Percentiles rank a stretch among this genome's conserved stretches.
Evolutionary conservation across 2,888 invertebrate species (phyloP).

Genomic region (Nemotelus nigrinus): DNA sequence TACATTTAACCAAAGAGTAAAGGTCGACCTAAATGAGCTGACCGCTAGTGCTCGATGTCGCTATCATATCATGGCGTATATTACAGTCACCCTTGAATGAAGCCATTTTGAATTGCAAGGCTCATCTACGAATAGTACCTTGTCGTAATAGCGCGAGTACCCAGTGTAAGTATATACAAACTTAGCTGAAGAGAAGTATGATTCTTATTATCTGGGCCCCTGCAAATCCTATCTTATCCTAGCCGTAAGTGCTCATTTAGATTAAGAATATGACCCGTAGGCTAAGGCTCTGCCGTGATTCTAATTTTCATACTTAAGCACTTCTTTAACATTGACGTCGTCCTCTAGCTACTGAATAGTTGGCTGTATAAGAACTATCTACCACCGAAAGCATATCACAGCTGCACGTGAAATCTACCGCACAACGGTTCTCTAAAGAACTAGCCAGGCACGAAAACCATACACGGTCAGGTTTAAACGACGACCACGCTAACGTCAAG

Average conservation of each 20-base stretch:
- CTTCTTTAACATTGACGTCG: not conserved
- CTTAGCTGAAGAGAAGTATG: no score
- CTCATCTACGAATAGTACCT: no score
- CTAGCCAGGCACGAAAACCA: not conserved
- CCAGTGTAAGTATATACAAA: no score
- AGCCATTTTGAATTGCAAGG: no score
- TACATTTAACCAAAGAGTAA: no score
- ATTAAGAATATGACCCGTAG: conserved; percentile 37
- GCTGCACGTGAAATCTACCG: conserved; percentile 13
- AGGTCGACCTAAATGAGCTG: no score
- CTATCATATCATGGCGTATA: no score
- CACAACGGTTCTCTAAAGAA: conserved; percentile 13
- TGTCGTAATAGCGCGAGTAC: no score
- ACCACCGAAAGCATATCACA: conserved; percentile 1
- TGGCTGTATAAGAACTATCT: no score
- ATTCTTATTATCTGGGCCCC: not conserved
- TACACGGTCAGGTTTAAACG: not conserved
- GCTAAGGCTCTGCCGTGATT: not conserved
- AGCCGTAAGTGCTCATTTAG: conserved; percentile 20
- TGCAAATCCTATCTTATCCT: conserved; percentile 2
- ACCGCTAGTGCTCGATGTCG: no score
- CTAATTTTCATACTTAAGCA: not conserved
- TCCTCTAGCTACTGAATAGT: no score
- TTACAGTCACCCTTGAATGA: no score
- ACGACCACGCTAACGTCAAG: not conserved